Evolutionary conservation across 2,888 invertebrate genomes (phyloP), one percentile per base, ranked within the genome.

Genomic region (Spodoptera picta): DNA sequence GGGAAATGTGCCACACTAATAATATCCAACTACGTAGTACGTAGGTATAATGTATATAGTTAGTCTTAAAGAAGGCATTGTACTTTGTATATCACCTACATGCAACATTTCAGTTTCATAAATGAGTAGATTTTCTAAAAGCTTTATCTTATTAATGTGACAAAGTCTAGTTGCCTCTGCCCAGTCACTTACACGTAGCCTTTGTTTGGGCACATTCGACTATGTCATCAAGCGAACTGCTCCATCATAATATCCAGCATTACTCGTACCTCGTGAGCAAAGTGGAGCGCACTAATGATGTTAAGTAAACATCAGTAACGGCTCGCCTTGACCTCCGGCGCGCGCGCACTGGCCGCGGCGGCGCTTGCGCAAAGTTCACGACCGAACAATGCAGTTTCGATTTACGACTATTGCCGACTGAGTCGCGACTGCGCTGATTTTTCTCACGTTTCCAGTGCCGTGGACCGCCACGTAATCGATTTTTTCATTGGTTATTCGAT

Each of bases 351-450:
- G 27, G 27, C 27, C 27, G 27, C 27, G 27, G 50, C 63, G 49
- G 54, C 55, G 66, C 66, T 64, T 60, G 65, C 61, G 70, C 74
- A 74, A 65, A 81, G 84, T 83, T 84, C 84, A 84, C 73, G 83
- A 84, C 68, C 83, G 65, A 69, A 80, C 81, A 78, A 80, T 72
- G 75, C 75, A 75, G 60, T 58, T 71, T 61, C 72, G 46, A 68
- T 75, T 73, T 72, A 69, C 48, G 60, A 73, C 36, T 69, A 71
- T 68, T 58, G 59, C 56, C 50, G 55, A 71, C 45, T 36, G 36
- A 36, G 36, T 60, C 53, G 62, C 11, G 66, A 53, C 43, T 50
- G 59, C 60, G 60, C 65, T 49, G 59, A 36, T 60, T 60, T 55
- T 72, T 75, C 73, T 63, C 78, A 72, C 72, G 62, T 65, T 49